These are phyloP conservation scores for Enteromius argenteus DNA, from an alignment of 2,797 vertebrate genomes.

Conservation along the genomic window DNA sequence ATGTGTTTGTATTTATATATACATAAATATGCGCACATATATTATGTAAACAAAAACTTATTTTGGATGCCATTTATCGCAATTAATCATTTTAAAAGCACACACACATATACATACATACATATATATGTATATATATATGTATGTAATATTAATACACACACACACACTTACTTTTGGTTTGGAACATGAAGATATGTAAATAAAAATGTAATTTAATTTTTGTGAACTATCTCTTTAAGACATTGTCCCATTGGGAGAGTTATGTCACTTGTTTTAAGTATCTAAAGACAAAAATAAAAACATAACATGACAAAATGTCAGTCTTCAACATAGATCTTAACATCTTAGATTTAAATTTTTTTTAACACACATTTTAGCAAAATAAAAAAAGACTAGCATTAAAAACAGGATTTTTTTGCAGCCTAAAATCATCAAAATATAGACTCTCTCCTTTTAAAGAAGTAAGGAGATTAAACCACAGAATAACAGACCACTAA, in stretches of 20 bases:
- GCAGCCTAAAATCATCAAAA: conserved; percentile 35
- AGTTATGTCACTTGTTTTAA: conserved; percentile 11
- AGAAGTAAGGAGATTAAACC: conserved; percentile 40
- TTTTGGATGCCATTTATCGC: too few relatives aligned
- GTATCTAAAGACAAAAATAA: not conserved
- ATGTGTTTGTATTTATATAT: too few relatives aligned
- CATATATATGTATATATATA: too few relatives aligned
- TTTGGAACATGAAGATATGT: too few relatives aligned
- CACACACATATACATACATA: too few relatives aligned
- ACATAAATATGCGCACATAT: too few relatives aligned
- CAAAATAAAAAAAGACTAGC: not conserved
- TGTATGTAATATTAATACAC: too few relatives aligned
- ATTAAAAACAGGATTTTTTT: conserved; percentile 29
- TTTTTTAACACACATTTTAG: not conserved
- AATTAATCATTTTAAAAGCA: too few relatives aligned
- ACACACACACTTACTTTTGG: too few relatives aligned
- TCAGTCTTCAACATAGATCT: not conserved
- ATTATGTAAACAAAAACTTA: too few relatives aligned
- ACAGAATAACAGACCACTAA: conserved; percentile 45
- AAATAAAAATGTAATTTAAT: too few relatives aligned
- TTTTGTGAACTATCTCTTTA: not conserved
- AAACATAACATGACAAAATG: not conserved
- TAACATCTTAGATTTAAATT: not conserved
- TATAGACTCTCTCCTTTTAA: conserved; percentile 34
- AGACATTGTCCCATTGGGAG: not conserved